Evolutionary conservation across 2,888 invertebrate species (phyloP).

Genomic region (Seladonia tumulorum): DNA sequence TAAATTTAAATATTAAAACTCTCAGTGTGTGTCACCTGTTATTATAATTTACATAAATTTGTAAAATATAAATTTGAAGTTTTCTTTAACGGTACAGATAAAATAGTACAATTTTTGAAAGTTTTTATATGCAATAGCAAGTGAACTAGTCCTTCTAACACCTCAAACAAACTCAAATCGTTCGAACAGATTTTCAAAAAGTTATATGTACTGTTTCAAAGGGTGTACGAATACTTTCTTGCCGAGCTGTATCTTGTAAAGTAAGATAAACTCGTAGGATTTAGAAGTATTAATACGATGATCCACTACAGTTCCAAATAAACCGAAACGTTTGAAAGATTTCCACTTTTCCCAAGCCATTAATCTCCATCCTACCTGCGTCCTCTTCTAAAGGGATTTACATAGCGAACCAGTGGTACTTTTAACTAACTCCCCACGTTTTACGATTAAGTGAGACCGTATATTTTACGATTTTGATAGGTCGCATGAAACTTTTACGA

Average conservation of each 20-base stretch:
- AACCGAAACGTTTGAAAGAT: not conserved
- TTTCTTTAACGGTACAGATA: not conserved
- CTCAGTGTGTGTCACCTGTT: not conserved
- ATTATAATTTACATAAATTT: too few species aligned
- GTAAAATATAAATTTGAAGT: not conserved
- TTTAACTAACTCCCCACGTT: slow-evolving; percentile 4
- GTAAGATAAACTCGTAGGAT: not conserved
- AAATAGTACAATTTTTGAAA: not conserved
- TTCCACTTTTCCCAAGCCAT: not conserved
- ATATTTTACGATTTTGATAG: slow-evolving; percentile 5
- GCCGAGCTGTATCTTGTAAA: not conserved
- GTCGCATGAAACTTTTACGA: not conserved
- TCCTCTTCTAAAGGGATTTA: not conserved
- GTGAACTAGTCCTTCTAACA: too few species aligned
- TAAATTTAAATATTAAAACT: not conserved
- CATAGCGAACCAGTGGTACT: not conserved
- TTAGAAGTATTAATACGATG: not conserved
- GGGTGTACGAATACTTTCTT: not conserved
- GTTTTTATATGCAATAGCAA: not conserved
- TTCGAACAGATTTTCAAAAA: not conserved
- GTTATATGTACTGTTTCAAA: not conserved
- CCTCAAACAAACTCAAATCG: not conserved
- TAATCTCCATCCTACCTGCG: not conserved
- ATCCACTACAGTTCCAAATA: not conserved
- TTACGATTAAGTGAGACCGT: slow-evolving; percentile 6